Conservation (phyloP, 2,113 vertebrate genomes). For the Camelus bactrianus region DNA sequence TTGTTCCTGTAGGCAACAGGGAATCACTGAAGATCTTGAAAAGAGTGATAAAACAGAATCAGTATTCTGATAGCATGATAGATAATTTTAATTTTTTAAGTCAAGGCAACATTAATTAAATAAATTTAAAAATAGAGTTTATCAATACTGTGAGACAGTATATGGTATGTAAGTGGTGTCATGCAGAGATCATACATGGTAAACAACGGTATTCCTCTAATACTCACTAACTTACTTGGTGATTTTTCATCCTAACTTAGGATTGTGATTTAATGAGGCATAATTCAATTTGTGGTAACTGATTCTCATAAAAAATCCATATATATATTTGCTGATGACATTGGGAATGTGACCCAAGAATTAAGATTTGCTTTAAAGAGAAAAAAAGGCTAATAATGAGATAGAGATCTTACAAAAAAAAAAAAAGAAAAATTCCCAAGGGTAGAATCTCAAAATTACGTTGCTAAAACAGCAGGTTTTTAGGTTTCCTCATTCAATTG, state of each 20-base stretch:
- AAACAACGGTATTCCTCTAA: background rate
- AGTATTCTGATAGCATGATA: background rate
- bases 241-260: background rate
- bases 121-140: constrained; percentile 3
- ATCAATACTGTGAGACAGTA: background rate
- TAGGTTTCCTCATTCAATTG: background rate
- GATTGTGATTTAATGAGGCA: constrained; percentile 12
- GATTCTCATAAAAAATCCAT: background rate
- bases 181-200: background rate
- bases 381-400: background rate
- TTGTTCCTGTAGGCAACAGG: background rate
- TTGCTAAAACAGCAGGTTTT: background rate
- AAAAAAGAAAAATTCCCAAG: background rate
- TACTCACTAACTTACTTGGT: background rate
- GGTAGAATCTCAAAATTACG: background rate
- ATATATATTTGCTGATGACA: background rate
- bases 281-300: constrained; percentile 9
- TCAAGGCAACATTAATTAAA: constrained; percentile 23
- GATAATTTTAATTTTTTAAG: background rate
- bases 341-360: background rate
- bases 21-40: background rate
- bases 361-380: background rate
- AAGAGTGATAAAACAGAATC: background rate
- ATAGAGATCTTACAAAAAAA: constrained; percentile 2
- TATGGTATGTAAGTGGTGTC: background rate